Evolutionary conservation across 2,888 invertebrate species (phyloP).

Genomic region (Microplitis manilae): DNA sequence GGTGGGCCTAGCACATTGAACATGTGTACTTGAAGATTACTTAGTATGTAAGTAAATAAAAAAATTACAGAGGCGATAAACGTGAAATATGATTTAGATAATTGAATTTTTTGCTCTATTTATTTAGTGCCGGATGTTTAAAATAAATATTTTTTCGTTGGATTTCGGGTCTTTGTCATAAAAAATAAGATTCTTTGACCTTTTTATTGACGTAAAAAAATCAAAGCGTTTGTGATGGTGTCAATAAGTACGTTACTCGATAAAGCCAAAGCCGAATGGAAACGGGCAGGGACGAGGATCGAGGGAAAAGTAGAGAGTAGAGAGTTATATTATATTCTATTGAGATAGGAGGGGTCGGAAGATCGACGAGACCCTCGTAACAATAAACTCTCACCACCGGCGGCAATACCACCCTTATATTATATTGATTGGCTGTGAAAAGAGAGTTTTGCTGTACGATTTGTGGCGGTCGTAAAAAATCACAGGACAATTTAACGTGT

Average conservation of each 20-base stretch:
- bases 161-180: not conserved
- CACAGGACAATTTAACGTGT: conserved; percentile 8
- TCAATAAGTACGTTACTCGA: conserved; percentile 14
- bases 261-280: not conserved
- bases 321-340: conserved; percentile 13
- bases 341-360: conserved; percentile 13
- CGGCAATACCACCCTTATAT: conserved; percentile 12
- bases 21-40: too few species aligned
- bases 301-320: conserved; percentile 4
- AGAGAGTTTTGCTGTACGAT: conserved; percentile 14
- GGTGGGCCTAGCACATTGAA: too few species aligned
- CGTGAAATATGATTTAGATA: too few species aligned
- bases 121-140: not conserved
- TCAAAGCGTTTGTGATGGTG: conserved; percentile 17
- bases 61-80: too few species aligned
- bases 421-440: conserved; percentile 14
- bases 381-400: conserved; percentile 2
- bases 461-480: conserved; percentile 21
- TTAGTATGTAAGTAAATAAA: too few species aligned
- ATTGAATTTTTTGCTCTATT: not conserved
- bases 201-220: conserved; percentile 15
- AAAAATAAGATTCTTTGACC: not conserved
- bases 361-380: conserved; percentile 14
- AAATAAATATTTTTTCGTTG: not conserved
- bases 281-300: not conserved